Base-by-base conservation (phyloP, 2,113 vertebrate species). In the Myocastor coypus region DNA sequence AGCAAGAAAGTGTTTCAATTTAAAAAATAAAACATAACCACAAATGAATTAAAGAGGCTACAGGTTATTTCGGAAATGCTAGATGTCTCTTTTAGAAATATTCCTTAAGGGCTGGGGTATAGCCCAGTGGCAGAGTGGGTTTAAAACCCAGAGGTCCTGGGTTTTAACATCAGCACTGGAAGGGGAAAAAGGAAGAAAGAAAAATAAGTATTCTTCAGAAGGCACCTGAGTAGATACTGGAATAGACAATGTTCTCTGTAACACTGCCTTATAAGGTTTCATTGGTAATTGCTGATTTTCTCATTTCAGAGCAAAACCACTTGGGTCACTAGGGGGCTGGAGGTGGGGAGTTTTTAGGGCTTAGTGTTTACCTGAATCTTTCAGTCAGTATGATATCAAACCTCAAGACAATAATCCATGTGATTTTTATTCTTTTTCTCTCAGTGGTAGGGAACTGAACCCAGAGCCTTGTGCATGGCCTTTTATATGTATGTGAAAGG, bases 281-380 rank as follows among this genome's bases (percentile, higher is more conserved):
- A 30, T 12, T 95, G 50, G 71, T 22, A 85, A 84, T 75, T 83
- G 55, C 82, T 75, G 42, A 85, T 92, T 87, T 94, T 90, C 50
- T 92, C 32, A 78, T 85, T 83, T 78, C 7, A 87, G 1, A 34
- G 17, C 17, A 95, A 92, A 64, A 32, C 34, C 42, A 81, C 50
- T 66, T 16, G 9, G 8, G 81, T 52, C 17, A 22, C 66, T 42
- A 46, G 6, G n/a, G 34, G 26, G 59, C 88, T 46, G 6, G n/a
- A 8, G 26, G 52, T 93, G 37, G 77, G 68, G 73, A 88, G 34
- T 61, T 89, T 86, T 86, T 88, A 61, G 20, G 80, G 3, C 13
- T 89, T 94, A 6, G 8, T 52, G 22, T 63, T 94, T 92, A 66
- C 63, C 5, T 96, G 30, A 87, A n/a, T 90, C 63, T 92, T 93